phyloP scores from a whole-genome alignment of 1,140 invertebrate species.

The Camponotus pennsylvanicus region DNA sequence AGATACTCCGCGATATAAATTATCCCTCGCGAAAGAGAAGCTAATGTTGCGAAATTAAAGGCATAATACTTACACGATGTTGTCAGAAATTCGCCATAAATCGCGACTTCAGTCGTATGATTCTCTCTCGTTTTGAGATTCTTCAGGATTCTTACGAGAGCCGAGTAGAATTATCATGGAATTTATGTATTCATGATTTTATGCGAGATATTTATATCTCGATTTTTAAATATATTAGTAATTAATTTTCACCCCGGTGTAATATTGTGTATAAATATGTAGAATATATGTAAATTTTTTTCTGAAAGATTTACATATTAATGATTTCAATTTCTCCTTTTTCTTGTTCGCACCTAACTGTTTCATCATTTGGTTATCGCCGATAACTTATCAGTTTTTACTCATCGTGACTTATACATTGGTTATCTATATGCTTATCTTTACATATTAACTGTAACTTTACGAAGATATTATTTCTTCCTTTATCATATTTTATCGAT shows the following conservation, averaged over 20 bases:
- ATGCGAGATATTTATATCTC: neutral
- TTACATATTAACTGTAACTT: neutral
- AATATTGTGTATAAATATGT: neutral
- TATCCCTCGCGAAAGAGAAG: slow-evolving; percentile 6
- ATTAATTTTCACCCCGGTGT: neutral
- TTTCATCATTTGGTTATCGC: neutral
- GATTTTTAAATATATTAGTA: neutral
- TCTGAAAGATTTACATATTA: neutral
- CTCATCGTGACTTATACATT: neutral
- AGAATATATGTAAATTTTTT: neutral
- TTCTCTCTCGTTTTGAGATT: neutral
- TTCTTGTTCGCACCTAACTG: neutral
- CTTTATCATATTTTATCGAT: neutral
- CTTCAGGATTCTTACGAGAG: neutral
- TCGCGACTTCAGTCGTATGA: neutral
- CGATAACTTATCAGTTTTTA: slow-evolving; percentile 8
- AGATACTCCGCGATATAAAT: slow-evolving; percentile 37
- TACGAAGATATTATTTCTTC: neutral
- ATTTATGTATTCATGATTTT: neutral
- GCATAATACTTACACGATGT: neutral
- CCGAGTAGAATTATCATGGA: neutral
- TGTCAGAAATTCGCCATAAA: slow-evolving; percentile 47
- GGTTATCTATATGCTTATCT: neutral
- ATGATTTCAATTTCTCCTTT: neutral
- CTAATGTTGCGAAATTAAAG: slow-evolving; percentile 61